Conservation (phyloP, 2,113 vertebrate genomes). For the Macrotus californicus region DNA sequence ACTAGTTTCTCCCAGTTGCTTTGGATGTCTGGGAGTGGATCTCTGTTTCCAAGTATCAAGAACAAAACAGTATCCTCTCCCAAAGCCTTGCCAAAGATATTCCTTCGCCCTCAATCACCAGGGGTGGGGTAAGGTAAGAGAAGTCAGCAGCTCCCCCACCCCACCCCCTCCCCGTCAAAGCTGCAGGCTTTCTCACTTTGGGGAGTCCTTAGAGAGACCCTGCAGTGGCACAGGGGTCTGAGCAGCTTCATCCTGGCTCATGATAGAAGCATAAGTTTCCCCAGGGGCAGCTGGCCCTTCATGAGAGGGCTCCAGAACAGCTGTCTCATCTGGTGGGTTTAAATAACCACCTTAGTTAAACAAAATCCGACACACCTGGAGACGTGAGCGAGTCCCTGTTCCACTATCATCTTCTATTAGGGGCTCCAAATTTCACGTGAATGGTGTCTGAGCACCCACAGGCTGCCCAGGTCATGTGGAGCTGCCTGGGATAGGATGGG, state of each 20-base stretch:
- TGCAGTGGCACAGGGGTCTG: background rate
- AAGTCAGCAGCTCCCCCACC: background rate
- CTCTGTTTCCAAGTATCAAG: background rate
- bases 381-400: background rate
- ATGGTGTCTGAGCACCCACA: background rate
- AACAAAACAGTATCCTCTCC: background rate
- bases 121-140: background rate
- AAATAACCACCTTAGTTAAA: background rate
- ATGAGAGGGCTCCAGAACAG: background rate
- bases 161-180: background rate
- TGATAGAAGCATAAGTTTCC: background rate
- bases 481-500: background rate
- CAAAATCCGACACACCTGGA: background rate
- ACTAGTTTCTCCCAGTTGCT: background rate
- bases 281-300: background rate
- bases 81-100: background rate
- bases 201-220: background rate
- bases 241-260: background rate
- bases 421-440: background rate
- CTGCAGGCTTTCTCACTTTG: background rate
- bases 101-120: background rate
- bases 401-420: background rate
- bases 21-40: background rate
- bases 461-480: background rate
- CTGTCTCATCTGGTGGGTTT: background rate